These are phyloP conservation scores for Mustela nigripes DNA, from an alignment of 2,113 vertebrate genomes.

Conservation along the genomic window DNA sequence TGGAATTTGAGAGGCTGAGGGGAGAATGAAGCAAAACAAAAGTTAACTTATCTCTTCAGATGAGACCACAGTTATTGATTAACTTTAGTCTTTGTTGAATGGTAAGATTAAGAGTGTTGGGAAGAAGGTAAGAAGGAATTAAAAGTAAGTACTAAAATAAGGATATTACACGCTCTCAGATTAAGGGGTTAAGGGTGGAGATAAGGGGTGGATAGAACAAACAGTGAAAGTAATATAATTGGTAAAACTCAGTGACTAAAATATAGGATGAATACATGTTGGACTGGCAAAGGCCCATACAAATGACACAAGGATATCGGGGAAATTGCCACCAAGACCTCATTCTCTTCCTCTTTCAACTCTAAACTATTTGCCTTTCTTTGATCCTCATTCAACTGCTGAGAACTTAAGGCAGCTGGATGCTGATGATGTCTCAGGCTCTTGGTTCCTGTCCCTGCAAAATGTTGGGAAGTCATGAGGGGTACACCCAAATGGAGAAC, in stretches of 20 bases:
- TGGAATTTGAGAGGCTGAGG: not conserved
- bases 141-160: not conserved
- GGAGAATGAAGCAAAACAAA: constrained; percentile 35
- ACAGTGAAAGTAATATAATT: not conserved
- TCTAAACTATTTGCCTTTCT: not conserved
- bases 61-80: not conserved
- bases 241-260: not conserved
- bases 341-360: not conserved
- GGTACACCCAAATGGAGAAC: not conserved
- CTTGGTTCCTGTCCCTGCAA: not conserved
- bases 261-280: not conserved
- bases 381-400: not conserved
- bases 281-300: too few relatives aligned
- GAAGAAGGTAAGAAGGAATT: not conserved
- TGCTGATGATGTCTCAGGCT: not conserved
- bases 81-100: constrained; percentile 34
- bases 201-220: not conserved
- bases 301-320: too few relatives aligned
- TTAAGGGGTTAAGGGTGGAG: not conserved
- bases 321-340: not conserved
- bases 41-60: not conserved
- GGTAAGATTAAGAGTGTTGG: not conserved
- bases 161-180: not conserved
- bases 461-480: not conserved
- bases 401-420: not conserved